These are phyloP conservation scores for Adoxophyes honmai DNA, from an alignment of 1,140 invertebrate genomes.

Conservation along the genomic window DNA sequence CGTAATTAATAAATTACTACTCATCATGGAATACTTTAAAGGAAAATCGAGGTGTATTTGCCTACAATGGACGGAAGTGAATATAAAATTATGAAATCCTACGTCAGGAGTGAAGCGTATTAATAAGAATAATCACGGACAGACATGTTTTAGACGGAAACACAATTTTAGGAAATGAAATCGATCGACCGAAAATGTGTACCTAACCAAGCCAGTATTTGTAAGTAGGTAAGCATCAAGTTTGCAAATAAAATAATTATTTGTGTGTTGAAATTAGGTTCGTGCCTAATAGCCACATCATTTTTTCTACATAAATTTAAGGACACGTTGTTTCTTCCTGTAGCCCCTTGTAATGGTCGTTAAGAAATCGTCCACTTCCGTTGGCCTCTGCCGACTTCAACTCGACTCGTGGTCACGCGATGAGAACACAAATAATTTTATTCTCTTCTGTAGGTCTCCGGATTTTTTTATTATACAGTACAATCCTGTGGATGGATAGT, in stretches of 20 bases:
- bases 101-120: too few species aligned
- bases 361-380: slow-evolving; percentile 58
- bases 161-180: too few species aligned
- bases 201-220: too few species aligned
- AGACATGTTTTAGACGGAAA: too few species aligned
- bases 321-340: slow-evolving; percentile 22
- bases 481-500: too few species aligned
- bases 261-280: too few species aligned
- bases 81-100: neutral
- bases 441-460: too few species aligned
- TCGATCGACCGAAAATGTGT: too few species aligned
- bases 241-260: too few species aligned
- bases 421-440: slow-evolving; percentile 6
- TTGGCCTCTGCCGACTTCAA: slow-evolving; percentile 36
- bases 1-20: neutral
- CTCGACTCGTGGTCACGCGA: slow-evolving; percentile 43
- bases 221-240: too few species aligned
- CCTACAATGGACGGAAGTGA: neutral
- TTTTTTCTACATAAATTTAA: neutral
- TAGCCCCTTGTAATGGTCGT: slow-evolving; percentile 40
- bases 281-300: neutral
- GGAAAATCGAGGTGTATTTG: neutral
- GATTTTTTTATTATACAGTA: too few species aligned
- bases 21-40: neutral
- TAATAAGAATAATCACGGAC: too few species aligned